phyloP scores from a whole-genome alignment of 2,113 vertebrate species.

The Puntigrus tetrazona region DNA sequence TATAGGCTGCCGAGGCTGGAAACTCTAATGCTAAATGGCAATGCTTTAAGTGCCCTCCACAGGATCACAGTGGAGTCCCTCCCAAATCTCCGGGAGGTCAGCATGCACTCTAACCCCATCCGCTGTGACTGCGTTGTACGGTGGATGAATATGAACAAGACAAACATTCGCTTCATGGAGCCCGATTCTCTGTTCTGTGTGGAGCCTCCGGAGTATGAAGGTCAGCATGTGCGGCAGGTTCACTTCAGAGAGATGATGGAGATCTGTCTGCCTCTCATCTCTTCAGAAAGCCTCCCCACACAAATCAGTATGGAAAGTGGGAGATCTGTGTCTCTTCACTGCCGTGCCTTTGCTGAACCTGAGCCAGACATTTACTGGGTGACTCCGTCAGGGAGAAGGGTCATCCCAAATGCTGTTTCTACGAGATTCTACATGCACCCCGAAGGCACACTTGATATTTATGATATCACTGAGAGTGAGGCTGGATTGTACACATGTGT shows the following conservation, averaged over 20 bases:
- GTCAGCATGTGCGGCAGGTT: slow-evolving; percentile 92
- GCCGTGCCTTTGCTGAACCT: slow-evolving; percentile 93
- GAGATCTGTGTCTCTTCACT: slow-evolving; percentile 89
- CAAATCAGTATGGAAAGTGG: slow-evolving; percentile 80
- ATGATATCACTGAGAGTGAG: slow-evolving; percentile 83
- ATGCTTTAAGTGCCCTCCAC: slow-evolving; percentile 93
- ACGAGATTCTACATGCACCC: slow-evolving; percentile 93
- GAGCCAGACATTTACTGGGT: slow-evolving; percentile 98
- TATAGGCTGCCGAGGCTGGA: slow-evolving; percentile 92
- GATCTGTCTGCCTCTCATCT: slow-evolving; percentile 95
- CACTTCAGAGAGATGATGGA: slow-evolving; percentile 99
- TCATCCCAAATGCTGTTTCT: slow-evolving; percentile 84
- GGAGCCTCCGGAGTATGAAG: slow-evolving; percentile 94
- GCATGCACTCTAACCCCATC: slow-evolving; percentile 97
- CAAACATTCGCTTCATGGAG: slow-evolving; percentile 95
- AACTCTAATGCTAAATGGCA: slow-evolving; percentile 95
- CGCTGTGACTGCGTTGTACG: slow-evolving; percentile 97
- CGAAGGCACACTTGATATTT: slow-evolving; percentile 93
- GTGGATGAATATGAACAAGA: slow-evolving; percentile 99
- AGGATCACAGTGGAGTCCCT: slow-evolving; percentile 90
- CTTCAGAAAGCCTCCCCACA: slow-evolving; percentile 91
- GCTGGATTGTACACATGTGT: slow-evolving; percentile 95
- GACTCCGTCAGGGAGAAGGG: slow-evolving; percentile 86
- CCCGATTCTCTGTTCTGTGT: slow-evolving; percentile 92
- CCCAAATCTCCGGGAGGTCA: slow-evolving; percentile 93